Evolutionary conservation across 2,888 invertebrate species (phyloP), one percentile per base, ranked within the genome.

Genomic region (Diarsia mendica): DNA sequence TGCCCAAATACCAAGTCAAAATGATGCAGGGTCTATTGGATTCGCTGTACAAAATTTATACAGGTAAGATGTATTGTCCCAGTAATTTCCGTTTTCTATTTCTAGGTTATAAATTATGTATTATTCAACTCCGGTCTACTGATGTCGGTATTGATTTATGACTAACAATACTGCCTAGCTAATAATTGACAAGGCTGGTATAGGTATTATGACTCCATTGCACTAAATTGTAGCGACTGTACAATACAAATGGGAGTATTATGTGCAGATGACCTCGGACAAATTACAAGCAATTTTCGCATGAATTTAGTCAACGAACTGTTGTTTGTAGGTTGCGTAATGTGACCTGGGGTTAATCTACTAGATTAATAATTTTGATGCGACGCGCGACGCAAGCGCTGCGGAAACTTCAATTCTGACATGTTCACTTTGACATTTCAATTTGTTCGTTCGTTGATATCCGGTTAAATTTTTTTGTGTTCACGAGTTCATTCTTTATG

Each of bases 21-120:
- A 96, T 96, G 96, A 96, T 96, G 96, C 96, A 96, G 92, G 96
- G 96, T 90, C 91, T 96, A 85, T 89, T 96, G 91, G 96, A 95
- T 74, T 96, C 96, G 75, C 92, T 96, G 75, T 94, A 94, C 91
- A 96, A 92, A 90, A 96, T 96, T 89, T 96, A 96, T 86, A 87
- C 95, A 95, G 96, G 96, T 96, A 89, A 94, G 93, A 72, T 72
- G 66, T 33, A 76, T 65, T 63, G 66, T 55, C 10, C 15, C 48
- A 61, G 48, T 58, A 18, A 63, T 70, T 61, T 78, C 51, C 51
- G 28, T 66, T 85, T 79, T 60, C 72, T 70, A 68, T 74, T 75
- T 65, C 65, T 63, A 65, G 28, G 33, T 64, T 53, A 53, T 67
- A 72, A 81, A 77, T 77, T 77, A 68, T 67, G 60, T 60, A 68